Percentiles rank a stretch among this genome's conserved stretches.
Conservation (phyloP, 1,140 invertebrate species). For the Tachypleus tridentatus region DNA sequence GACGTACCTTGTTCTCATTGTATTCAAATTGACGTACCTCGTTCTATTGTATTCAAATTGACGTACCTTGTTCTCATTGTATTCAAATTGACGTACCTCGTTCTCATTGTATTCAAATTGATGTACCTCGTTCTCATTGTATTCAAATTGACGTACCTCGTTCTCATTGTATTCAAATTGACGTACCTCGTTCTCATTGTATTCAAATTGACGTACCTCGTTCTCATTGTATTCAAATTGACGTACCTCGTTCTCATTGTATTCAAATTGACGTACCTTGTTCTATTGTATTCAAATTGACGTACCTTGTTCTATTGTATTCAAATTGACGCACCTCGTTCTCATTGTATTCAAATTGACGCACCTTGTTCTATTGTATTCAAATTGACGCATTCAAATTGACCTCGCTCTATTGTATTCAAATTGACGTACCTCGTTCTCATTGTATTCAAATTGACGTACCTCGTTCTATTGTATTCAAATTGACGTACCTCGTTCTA, state of each 20-base stretch:
- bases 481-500: slow-evolving; percentile 32
- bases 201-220: slow-evolving; percentile 29
- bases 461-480: too few species aligned
- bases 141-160: slow-evolving; percentile 29
- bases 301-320: slow-evolving; percentile 39
- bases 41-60: too few species aligned
- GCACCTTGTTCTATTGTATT: slow-evolving; percentile 40
- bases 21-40: too few species aligned
- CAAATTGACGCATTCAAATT: too few species aligned
- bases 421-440: slow-evolving; percentile 32
- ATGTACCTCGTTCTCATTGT: too few species aligned
- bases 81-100: slow-evolving; percentile 34
- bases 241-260: slow-evolving; percentile 38
- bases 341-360: slow-evolving; percentile 35
- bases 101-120: slow-evolving; percentile 40
- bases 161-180: slow-evolving; percentile 40
- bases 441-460: slow-evolving; percentile 42
- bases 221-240: slow-evolving; percentile 36
- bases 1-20: slow-evolving; percentile 37
- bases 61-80: slow-evolving; percentile 38
- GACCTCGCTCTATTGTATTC: too few species aligned
- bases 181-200: too few species aligned
- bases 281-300: too few species aligned
- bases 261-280: too few species aligned
- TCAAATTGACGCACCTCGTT: slow-evolving; percentile 34